A percentile compares a stretch with the other conserved stretches of the same genome.
Evolutionary conservation across 2,113 vertebrate genomes (phyloP).

Genomic region (Triplophysa siluroides): DNA sequence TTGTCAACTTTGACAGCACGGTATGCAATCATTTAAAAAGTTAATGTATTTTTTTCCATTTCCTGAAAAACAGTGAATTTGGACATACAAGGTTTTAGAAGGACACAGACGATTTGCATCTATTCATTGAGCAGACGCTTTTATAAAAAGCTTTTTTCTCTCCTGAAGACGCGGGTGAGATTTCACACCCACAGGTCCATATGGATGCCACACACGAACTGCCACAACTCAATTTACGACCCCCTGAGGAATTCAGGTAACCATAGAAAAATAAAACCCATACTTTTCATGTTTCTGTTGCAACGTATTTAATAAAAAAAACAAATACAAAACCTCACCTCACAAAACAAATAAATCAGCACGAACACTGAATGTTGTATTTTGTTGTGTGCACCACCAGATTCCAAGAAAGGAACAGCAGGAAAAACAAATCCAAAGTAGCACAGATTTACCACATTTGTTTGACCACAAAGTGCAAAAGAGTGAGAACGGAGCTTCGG

Average conservation of each 20-base stretch:
- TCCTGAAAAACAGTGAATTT: no score
- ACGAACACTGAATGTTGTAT: not conserved
- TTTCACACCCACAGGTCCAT: conserved; percentile 11
- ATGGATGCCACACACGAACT: conserved; percentile 31
- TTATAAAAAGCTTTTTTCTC: no score
- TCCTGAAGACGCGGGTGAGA: no score
- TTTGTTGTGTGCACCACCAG: not conserved
- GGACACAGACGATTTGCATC: no score
- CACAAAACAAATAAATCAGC: conserved; percentile 12
- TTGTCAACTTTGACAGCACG: no score
- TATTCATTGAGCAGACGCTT: no score
- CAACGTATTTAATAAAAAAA: not conserved
- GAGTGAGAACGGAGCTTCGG: conserved; percentile 40
- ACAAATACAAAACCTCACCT: not conserved
- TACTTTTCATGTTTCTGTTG: not conserved
- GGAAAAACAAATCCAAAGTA: conserved; percentile 5
- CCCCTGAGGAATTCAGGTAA: not conserved
- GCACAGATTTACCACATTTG: conserved; percentile 33
- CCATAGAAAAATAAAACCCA: conserved; percentile 13
- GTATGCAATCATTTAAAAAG: no score
- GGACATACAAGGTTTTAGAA: no score
- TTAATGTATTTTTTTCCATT: no score
- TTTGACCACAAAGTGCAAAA: conserved; percentile 37
- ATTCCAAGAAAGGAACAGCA: conserved; percentile 11
- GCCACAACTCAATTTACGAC: conserved; percentile 28